Evolutionary conservation across 2,113 vertebrate genomes (phyloP).

Genomic region (Trinectes maculatus): DNA sequence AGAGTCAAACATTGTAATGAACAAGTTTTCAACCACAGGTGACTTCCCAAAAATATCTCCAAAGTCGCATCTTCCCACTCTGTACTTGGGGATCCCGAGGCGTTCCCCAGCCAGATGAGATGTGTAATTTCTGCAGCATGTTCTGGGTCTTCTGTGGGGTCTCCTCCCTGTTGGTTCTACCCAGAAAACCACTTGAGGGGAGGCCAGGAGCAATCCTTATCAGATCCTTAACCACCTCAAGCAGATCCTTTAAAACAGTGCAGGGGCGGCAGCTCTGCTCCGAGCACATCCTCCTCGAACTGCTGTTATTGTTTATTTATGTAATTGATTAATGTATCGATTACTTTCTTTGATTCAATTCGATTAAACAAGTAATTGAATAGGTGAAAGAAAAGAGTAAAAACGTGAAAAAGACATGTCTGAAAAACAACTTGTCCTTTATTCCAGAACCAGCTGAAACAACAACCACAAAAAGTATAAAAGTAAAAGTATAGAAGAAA

Average conservation of each 20-base stretch:
- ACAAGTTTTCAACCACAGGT: no score
- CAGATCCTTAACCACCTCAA: constrained; percentile 10
- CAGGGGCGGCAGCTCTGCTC: background rate
- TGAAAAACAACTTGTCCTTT: no score
- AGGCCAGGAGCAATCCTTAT: background rate
- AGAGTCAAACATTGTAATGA: no score
- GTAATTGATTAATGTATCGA: no score
- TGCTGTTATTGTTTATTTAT: no score
- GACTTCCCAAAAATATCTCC: background rate
- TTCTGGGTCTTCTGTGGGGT: constrained; percentile 5
- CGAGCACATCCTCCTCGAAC: background rate
- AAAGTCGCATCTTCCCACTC: background rate
- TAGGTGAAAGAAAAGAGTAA: no score
- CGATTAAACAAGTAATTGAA: no score
- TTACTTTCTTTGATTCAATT: no score
- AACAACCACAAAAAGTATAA: no score
- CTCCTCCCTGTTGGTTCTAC: background rate
- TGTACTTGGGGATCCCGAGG: background rate
- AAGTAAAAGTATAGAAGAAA: no score
- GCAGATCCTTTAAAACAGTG: background rate
- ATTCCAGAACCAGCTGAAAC: no score
- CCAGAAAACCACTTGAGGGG: background rate
- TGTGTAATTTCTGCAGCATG: background rate
- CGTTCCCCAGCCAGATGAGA: background rate
- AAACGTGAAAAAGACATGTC: no score